Evolutionary conservation across 1,140 invertebrate species (phyloP).

Genomic region (Brachystomella parvula): DNA sequence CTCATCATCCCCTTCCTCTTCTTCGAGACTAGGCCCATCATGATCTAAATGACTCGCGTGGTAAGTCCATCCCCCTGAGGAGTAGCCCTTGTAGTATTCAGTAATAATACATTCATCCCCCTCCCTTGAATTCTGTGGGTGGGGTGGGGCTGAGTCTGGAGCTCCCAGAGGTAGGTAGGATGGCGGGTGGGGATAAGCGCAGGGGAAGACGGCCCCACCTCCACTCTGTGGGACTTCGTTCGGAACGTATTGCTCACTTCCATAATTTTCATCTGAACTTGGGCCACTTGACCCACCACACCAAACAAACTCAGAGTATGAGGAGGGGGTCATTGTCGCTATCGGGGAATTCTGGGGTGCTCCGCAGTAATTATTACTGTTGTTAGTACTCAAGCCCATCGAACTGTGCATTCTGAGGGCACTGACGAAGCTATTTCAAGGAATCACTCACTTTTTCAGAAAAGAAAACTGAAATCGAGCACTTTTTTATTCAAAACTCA

Average conservation of each 20-base stretch:
- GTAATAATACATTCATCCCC: background rate
- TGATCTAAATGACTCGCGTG: background rate
- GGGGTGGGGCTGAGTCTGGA: background rate
- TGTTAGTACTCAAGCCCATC: background rate
- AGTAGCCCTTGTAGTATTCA: background rate
- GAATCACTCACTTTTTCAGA: no score
- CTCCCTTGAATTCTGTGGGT: background rate
- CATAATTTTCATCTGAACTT: constrained; percentile 5
- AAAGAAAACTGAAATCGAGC: no score
- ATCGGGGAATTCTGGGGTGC: background rate
- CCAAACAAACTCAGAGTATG: constrained; percentile 1
- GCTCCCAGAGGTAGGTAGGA: background rate
- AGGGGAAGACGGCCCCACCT: background rate
- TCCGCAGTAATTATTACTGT: no score
- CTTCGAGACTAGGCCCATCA: background rate
- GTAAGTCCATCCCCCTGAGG: background rate
- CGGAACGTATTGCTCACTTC: background rate
- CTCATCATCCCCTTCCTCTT: background rate
- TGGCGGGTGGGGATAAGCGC: background rate
- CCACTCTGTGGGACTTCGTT: background rate
- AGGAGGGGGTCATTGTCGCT: background rate
- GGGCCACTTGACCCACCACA: constrained; percentile 5
- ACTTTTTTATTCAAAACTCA: no score
- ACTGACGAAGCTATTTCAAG: no score
- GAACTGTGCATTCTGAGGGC: background rate